Percentiles rank a stretch among this genome's conserved stretches.
These are phyloP conservation scores for Orchesella flavescens DNA, from an alignment of 2,888 invertebrate genomes.

Conservation along the genomic window DNA sequence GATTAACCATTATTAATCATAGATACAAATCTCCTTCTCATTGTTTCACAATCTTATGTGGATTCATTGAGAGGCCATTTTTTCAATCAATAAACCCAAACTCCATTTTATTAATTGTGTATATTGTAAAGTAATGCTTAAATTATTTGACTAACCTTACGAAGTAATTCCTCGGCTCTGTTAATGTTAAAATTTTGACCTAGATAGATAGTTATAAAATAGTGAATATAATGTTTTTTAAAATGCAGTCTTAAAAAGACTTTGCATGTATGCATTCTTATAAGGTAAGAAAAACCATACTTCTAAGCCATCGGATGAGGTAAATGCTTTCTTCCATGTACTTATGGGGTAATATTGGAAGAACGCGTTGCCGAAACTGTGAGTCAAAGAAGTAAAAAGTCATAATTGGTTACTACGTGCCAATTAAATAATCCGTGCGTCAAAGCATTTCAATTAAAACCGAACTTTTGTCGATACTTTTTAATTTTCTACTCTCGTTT, in stretches of 20 bases:
- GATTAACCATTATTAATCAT: background rate
- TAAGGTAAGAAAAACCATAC: background rate
- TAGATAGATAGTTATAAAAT: conserved; percentile 13
- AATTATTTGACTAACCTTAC: conserved; percentile 38
- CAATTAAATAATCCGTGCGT: no score
- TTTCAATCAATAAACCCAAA: no score
- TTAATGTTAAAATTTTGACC: conserved; percentile 41
- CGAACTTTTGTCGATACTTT: no score
- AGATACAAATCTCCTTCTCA: no score
- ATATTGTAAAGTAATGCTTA: no score
- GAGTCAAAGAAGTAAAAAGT: background rate
- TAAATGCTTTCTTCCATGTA: conserved; percentile 56
- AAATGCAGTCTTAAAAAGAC: background rate
- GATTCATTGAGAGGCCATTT: no score
- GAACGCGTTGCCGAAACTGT: conserved; percentile 42
- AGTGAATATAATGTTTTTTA: background rate
- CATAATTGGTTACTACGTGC: no score
- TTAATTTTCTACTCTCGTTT: no score
- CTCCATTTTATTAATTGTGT: no score
- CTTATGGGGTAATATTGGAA: conserved; percentile 45
- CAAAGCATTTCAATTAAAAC: no score
- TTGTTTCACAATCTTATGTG: no score
- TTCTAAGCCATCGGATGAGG: conserved; percentile 56
- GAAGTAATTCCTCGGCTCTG: conserved; percentile 41
- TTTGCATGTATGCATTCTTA: background rate